Base-by-base conservation (phyloP, 37 sponge, comb jelly and placozoan genomes). In the Theonella swinhoei region DNA sequence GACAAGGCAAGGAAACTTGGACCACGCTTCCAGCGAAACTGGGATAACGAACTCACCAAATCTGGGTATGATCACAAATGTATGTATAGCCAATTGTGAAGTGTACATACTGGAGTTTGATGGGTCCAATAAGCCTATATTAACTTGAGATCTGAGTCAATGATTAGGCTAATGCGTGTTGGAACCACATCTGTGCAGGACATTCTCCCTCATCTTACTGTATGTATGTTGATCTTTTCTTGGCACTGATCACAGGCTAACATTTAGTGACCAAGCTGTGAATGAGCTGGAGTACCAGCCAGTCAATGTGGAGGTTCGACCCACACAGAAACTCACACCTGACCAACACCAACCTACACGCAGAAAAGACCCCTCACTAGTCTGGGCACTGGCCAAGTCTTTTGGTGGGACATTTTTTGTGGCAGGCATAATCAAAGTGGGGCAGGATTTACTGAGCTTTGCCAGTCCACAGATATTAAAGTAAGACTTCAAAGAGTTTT, bases 391-490 rank as follows among this genome's bases (percentile, higher is more conserved):
- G 34, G 74, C 70, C 4, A 92, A 59, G 83, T n/a, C 93, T 2
- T 97, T 81, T 74, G 90, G 93, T 36, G 29, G 36, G 4, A 63
- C 83, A 0, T 90, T 97, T 78, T 29, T 85, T 11, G 61, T 80
- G 2, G 85, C 91, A 60, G 93, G 64, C 0, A 31, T 97, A 30
- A 82, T 92, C 80, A 97, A 95, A 37, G 8, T 95, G 0, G n/a
- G 34, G 39, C 63, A 71, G 20, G 97, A 97, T 68, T 32, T 87
- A 2, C 77, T 97, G 25, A 62, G 54, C 2, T 97, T 97, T 85
- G 86, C 88, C 59, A 90, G 85, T 68, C 97, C 97, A 25, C 91
- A 83, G 38, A 59, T 97, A n/a, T 74, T 97, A 14, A 95, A 92
- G 96, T 96, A 31, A 85, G 89, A 47, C 54, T 47, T 14, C 54